These are phyloP conservation scores for Coregonus clupeaformis DNA, from an alignment of 2,113 vertebrate genomes.

Conservation along the genomic window DNA sequence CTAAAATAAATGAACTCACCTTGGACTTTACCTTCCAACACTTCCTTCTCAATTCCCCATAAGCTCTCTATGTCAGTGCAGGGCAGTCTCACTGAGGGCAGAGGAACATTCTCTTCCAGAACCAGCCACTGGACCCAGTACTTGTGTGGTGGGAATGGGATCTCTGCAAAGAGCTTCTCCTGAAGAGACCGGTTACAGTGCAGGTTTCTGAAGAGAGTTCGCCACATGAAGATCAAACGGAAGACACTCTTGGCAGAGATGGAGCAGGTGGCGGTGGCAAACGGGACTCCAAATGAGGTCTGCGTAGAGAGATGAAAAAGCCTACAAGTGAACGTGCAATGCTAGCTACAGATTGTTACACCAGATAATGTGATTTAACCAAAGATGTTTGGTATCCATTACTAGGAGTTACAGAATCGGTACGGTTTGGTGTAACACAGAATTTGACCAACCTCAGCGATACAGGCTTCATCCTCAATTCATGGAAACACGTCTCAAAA, in stretches of 20 bases:
- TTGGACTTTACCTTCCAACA: slow-evolving; percentile 43
- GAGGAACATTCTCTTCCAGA: slow-evolving; percentile 57
- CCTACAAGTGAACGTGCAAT: not conserved
- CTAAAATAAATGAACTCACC: slow-evolving; percentile 30
- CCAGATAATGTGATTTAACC: too few relatives aligned
- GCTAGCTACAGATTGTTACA: too few relatives aligned
- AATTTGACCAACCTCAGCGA: too few relatives aligned
- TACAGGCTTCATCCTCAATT: too few relatives aligned
- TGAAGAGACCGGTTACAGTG: slow-evolving; percentile 61
- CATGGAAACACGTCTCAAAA: too few relatives aligned
- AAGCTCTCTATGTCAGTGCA: slow-evolving; percentile 44
- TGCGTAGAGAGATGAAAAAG: not conserved
- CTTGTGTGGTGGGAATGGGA: slow-evolving; percentile 12
- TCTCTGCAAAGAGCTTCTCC: slow-evolving; percentile 61
- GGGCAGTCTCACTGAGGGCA: slow-evolving; percentile 50
- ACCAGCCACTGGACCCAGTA: slow-evolving; percentile 56
- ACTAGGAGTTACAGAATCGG: too few relatives aligned
- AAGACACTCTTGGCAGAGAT: slow-evolving; percentile 51
- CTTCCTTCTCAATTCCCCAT: slow-evolving; percentile 48
- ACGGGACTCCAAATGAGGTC: slow-evolving; percentile 52
- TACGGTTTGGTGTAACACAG: too few relatives aligned
- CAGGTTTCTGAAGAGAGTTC: slow-evolving; percentile 34
- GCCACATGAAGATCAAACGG: slow-evolving; percentile 39
- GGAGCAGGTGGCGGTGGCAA: slow-evolving; percentile 28
- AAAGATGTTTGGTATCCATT: too few relatives aligned